Conservation (phyloP, 2,888 invertebrate species). For the Athalia rosae region DNA sequence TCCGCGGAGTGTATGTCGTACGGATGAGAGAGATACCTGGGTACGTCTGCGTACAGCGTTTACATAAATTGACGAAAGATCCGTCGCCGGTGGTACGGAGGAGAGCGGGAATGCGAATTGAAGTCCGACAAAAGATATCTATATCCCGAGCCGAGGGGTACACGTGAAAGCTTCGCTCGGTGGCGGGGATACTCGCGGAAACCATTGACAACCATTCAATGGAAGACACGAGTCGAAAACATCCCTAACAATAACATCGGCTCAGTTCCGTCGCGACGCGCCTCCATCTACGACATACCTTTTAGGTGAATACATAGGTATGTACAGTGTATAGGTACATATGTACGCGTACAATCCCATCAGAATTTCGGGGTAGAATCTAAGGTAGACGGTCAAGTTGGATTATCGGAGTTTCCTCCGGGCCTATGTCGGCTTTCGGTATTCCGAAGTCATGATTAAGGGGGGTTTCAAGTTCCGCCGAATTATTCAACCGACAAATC, state of each 20-base stretch:
- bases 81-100: no score
- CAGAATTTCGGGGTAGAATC: neutral
- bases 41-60: no score
- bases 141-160: neutral
- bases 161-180: constrained; percentile 6
- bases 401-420: constrained; percentile 20
- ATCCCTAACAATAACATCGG: constrained; percentile 29
- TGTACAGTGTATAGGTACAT: neutral
- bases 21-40: no score
- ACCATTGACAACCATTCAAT: constrained; percentile 31
- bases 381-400: constrained; percentile 17
- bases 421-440: constrained; percentile 6
- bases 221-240: constrained; percentile 39
- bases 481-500: no score
- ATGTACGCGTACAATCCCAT: no score
- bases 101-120: neutral
- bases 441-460: constrained; percentile 6
- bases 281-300: neutral
- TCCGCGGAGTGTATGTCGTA: no score
- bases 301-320: neutral
- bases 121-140: constrained; percentile 18
- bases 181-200: constrained; percentile 6
- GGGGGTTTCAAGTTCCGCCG: no score
- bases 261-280: neutral
- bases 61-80: no score